These are phyloP conservation scores for Arenicola marina DNA, from an alignment of 2,888 invertebrate species.

Conservation along the genomic window DNA sequence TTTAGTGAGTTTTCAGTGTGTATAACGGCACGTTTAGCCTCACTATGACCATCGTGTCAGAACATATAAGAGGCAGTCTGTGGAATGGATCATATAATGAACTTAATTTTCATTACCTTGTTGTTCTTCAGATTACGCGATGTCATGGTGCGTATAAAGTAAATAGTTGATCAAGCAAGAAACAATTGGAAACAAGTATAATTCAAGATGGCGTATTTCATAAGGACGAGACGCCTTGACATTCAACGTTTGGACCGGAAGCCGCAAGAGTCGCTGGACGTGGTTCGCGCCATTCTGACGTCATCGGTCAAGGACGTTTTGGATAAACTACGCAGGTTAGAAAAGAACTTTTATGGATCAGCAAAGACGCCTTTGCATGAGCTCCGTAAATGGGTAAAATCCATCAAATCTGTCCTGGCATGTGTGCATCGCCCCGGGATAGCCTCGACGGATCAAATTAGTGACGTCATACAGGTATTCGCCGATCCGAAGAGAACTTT, in stretches of 20 bases:
- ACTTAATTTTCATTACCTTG: no score
- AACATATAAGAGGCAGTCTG: no score
- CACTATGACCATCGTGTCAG: no score
- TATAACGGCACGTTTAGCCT: no score
- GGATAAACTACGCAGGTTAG: constrained; percentile 36
- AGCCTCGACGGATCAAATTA: constrained; percentile 39
- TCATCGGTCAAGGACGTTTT: constrained; percentile 14
- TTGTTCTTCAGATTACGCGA: no score
- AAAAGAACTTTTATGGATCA: constrained; percentile 46
- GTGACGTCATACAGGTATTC: constrained; percentile 26
- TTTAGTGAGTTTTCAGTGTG: no score
- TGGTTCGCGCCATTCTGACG: constrained; percentile 24
- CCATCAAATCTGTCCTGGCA: constrained; percentile 42
- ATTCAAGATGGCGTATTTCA: constrained; percentile 22
- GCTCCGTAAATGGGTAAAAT: constrained; percentile 37
- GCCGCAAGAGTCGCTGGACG: constrained; percentile 23
- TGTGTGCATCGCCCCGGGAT: constrained; percentile 40
- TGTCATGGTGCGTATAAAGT: no score
- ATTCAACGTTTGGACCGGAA: constrained; percentile 19
- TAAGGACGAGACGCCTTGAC: constrained; percentile 19
- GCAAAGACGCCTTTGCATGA: constrained; percentile 40
- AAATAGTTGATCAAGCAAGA: no score
- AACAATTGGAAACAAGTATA: no score
- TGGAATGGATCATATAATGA: no score
- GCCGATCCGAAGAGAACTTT: constrained; percentile 7